Percentiles rank a stretch among this genome's conserved stretches.
Evolutionary conservation across 2,113 vertebrate genomes (phyloP).

Genomic region (Corvus moneduloides): DNA sequence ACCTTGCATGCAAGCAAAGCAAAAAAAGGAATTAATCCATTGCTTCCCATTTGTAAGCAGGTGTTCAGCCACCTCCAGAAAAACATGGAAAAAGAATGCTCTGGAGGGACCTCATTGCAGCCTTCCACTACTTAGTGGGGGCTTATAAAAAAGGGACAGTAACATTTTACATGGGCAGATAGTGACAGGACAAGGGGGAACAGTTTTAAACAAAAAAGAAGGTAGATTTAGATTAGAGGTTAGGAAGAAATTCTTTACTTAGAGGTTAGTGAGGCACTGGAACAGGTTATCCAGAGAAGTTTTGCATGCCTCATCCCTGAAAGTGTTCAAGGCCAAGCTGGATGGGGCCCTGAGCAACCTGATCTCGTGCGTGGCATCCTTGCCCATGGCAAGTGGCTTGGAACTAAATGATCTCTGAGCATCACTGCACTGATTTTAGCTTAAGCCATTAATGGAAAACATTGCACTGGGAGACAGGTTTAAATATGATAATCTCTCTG

Average conservation of each 20-base stretch:
- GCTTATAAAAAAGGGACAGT: neutral
- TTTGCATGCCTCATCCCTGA: no score
- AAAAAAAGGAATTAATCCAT: neutral
- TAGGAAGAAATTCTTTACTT: neutral
- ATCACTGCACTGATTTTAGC: neutral
- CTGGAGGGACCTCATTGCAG: neutral
- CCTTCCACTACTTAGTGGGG: neutral
- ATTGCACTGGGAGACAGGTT: neutral
- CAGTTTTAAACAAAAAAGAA: neutral
- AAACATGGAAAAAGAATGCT: neutral
- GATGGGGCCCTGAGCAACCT: no score
- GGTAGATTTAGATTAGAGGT: neutral
- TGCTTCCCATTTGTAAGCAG: neutral
- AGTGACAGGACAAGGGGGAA: neutral
- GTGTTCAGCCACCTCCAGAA: neutral
- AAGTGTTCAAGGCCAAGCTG: neutral
- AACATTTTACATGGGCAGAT: neutral
- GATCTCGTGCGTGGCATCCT: neutral
- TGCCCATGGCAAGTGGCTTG: neutral
- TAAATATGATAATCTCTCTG: neutral
- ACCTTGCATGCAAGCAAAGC: neutral
- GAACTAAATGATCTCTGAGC: neutral
- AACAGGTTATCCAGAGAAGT: neutral
- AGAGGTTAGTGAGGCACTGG: neutral
- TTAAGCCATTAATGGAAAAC: neutral